Conservation (phyloP, 2,113 vertebrate species). For the Trochalopteron elliotii region DNA sequence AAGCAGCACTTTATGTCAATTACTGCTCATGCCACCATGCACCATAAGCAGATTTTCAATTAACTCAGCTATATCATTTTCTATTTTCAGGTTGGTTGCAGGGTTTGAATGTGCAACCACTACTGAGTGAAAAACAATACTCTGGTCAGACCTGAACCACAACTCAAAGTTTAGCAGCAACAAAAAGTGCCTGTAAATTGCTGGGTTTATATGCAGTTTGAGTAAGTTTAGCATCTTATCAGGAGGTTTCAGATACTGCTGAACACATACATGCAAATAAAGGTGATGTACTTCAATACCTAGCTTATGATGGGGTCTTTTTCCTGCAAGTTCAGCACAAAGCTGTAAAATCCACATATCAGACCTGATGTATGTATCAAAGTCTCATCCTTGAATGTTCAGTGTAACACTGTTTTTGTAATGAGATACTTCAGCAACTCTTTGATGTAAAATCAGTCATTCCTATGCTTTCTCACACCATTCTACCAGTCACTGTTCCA, state of each 20-base stretch:
- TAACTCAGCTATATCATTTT: constrained; percentile 58
- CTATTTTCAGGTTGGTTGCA: constrained; percentile 46
- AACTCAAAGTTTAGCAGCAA: constrained; percentile 4
- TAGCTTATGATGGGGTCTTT: neutral
- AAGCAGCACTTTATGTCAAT: constrained; percentile 67
- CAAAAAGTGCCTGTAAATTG: neutral
- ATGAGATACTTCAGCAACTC: neutral
- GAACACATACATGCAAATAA: neutral
- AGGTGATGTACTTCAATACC: neutral
- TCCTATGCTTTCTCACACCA: neutral
- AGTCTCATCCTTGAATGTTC: neutral
- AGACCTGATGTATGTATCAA: neutral
- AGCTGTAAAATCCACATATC: neutral
- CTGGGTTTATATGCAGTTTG: neutral
- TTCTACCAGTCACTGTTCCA: neutral
- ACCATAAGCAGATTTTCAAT: constrained; percentile 66
- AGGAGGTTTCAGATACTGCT: neutral
- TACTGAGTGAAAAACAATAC: constrained; percentile 43
- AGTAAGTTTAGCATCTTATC: neutral
- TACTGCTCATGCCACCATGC: constrained; percentile 43
- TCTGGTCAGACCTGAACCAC: constrained; percentile 1
- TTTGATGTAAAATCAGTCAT: neutral
- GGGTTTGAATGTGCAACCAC: constrained; percentile 25
- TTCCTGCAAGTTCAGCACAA: neutral
- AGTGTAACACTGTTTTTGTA: neutral